A percentile compares a stretch with the other conserved stretches of the same genome.
phyloP scores from a whole-genome alignment of 1,140 invertebrate species.

The Helicoverpa zea region DNA sequence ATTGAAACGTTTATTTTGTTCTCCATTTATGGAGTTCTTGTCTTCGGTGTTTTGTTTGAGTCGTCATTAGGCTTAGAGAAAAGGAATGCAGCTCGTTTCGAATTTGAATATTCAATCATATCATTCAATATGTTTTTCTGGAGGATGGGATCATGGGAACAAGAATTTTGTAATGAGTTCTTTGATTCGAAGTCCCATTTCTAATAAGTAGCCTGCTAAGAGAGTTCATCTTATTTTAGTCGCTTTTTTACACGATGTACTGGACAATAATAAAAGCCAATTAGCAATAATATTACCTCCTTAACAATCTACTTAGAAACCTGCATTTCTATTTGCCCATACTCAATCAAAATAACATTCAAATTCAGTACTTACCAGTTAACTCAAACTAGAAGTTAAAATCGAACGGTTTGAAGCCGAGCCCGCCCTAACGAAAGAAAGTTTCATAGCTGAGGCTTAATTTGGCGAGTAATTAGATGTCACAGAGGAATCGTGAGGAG shows the following conservation, averaged over 20 bases:
- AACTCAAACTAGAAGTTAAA: constrained; percentile 11
- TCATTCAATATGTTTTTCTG: background rate
- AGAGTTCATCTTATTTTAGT: too few relatives aligned
- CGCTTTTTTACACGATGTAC: too few relatives aligned
- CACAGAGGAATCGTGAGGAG: constrained; percentile 55
- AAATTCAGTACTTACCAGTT: background rate
- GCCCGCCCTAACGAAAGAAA: constrained; percentile 47
- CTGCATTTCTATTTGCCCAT: too few relatives aligned
- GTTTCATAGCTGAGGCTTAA: constrained; percentile 58
- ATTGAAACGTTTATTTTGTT: constrained; percentile 60
- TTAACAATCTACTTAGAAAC: too few relatives aligned
- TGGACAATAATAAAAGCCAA: too few relatives aligned
- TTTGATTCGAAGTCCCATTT: too few relatives aligned
- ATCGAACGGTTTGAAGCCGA: background rate
- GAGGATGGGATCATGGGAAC: too few relatives aligned
- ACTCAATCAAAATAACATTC: background rate
- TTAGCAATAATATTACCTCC: too few relatives aligned
- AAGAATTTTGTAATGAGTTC: too few relatives aligned
- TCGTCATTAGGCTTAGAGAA: background rate
- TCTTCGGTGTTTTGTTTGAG: constrained; percentile 9
- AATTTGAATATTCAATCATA: constrained; percentile 14
- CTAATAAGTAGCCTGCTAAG: too few relatives aligned
- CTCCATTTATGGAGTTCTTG: constrained; percentile 50
- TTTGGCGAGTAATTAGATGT: constrained; percentile 67
- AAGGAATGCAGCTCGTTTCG: background rate